Evolutionary conservation across 2,113 vertebrate genomes (phyloP), one percentile per base, ranked within the genome.

Genomic region (Genyomyrus donnyi): DNA sequence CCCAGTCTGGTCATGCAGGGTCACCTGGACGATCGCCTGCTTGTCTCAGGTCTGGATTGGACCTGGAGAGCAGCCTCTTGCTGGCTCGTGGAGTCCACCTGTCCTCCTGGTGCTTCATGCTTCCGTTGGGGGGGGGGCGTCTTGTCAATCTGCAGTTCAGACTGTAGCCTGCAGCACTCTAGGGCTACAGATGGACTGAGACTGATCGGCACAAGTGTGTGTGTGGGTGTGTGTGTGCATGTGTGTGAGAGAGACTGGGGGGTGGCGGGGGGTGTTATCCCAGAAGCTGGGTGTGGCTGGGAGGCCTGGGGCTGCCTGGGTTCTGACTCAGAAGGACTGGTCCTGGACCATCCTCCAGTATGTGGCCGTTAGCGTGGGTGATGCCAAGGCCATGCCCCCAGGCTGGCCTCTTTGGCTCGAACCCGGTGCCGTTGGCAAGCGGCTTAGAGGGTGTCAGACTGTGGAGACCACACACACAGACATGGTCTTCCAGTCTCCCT

Each of bases 21-120:
- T 80, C n/a, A 42, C 49, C 49, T 50, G 74, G 46, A 53, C 88
- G 56, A 46, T 74, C 45, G 46, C n/a, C 88, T 88, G 88, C 58
- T 66, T 15, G 24, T 74, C 62, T 88, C 88, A 88, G 88, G 87
- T 88, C 45, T 27, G 49, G 35, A 84, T 24, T 8, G 17, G 48
- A 83, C 31, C n/a, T 19, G 45, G 49, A 39, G 49, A 87, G 21
- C 88, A 7, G 88, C 56, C 85, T 87, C 46, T 49, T 13, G 35
- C 15, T 58, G 35, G 27, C 31, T 42, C 19, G 2, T 52, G 50
- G 15, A 88, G 52, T 10, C 31, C 17, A n/a, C 31, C 53, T 58
- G 53, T 88, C 87, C 50, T 56, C 35, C 35, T 88, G 87, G 52
- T 19, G 27, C 50, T 88, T 52, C 49, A 52, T 42, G 31, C 39